Conservation (phyloP, 1,140 invertebrate genomes). For the Platyura marginata region DNA sequence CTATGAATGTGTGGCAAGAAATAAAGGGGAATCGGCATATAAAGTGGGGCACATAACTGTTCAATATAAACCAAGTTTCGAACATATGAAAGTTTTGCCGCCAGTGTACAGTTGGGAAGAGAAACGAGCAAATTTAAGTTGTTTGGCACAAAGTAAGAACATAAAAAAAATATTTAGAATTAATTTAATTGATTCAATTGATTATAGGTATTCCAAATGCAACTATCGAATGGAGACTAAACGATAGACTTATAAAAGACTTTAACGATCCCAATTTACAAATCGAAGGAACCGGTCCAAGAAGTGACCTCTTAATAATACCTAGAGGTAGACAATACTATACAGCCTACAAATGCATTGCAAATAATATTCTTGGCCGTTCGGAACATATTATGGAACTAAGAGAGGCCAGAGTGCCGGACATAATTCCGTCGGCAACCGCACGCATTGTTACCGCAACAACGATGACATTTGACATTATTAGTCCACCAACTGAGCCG, state of each 20-base stretch:
- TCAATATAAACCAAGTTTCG: slow-evolving; percentile 64
- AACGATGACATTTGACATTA: slow-evolving; percentile 58
- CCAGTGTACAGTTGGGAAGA: slow-evolving; percentile 64
- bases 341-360: slow-evolving; percentile 63
- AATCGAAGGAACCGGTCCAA: slow-evolving; percentile 43
- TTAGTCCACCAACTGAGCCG: slow-evolving; percentile 46
- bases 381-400: slow-evolving; percentile 46
- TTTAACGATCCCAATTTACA: slow-evolving; percentile 32
- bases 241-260: slow-evolving; percentile 29
- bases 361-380: slow-evolving; percentile 55
- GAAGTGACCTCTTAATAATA: slow-evolving; percentile 45
- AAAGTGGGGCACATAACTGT: slow-evolving; percentile 69
- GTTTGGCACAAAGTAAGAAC: slow-evolving; percentile 55
- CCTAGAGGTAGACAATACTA: slow-evolving; percentile 45
- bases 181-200: neutral
- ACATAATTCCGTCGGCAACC: slow-evolving; percentile 27
- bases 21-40: slow-evolving; percentile 50
- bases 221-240: slow-evolving; percentile 65
- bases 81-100: slow-evolving; percentile 44
- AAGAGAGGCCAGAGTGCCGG: slow-evolving; percentile 44
- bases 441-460: slow-evolving; percentile 58
- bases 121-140: slow-evolving; percentile 65
- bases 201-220: slow-evolving; percentile 56
- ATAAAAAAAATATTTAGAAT: neutral
- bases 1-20: slow-evolving; percentile 71